These are phyloP conservation scores for Urocynchramus pylzowi DNA, from an alignment of 2,113 vertebrate genomes.

Conservation along the genomic window DNA sequence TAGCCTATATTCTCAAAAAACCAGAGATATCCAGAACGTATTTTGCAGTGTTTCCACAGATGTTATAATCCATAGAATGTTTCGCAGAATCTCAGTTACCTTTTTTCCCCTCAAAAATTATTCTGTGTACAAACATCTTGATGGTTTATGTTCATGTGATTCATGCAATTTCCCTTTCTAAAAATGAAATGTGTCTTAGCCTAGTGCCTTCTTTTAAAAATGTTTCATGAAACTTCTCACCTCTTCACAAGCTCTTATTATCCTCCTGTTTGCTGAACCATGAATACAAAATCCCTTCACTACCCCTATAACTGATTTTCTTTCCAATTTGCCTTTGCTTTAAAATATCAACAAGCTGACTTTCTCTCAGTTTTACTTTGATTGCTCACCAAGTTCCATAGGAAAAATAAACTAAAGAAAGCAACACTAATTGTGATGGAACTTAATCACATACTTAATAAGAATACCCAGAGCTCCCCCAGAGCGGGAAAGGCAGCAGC, in stretches of 20 bases:
- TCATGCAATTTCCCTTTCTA: neutral
- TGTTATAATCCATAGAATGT: neutral
- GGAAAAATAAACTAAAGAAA: neutral
- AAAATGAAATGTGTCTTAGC: neutral
- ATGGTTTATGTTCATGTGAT: neutral
- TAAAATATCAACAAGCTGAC: neutral
- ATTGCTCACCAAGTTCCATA: neutral
- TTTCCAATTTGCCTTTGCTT: neutral
- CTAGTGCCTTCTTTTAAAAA: neutral
- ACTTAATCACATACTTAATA: neutral
- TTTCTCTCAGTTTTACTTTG: neutral
- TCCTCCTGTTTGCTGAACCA: neutral
- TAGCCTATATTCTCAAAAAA: neutral
- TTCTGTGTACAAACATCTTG: neutral
- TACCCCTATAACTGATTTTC: neutral
- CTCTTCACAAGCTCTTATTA: neutral
- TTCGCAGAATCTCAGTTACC: neutral
- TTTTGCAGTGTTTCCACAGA: neutral
- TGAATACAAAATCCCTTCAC: neutral
- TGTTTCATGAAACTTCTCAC: neutral
- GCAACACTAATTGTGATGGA: neutral
- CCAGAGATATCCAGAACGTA: neutral
- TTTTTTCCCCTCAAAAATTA: neutral
- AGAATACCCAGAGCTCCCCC: neutral
- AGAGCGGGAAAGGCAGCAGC: neutral